Base-by-base conservation (phyloP, 2,797 vertebrate species). In the Oryzias dopingdopingensis region DNA sequence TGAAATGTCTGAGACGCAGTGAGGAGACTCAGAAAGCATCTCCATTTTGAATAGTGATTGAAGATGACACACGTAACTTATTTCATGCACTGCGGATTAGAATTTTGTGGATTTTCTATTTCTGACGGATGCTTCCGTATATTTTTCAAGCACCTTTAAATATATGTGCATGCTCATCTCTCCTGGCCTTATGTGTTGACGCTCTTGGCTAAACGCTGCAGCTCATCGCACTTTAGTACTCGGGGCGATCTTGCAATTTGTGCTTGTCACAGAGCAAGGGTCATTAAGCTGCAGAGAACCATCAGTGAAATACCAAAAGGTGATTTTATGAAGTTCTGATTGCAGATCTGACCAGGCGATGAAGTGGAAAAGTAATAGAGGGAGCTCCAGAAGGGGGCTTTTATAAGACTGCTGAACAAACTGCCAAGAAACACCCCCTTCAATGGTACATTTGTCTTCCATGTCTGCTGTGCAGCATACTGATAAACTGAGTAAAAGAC, bases 371-470 rank as follows among this genome's bases (percentile, higher is more conserved):
- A 14, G 26, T 22, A 13, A 17, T 8, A 10, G 12, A 8, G 24
- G 68, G 41, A 18, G 42, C 49, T 61, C 51, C 26, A 65, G 43
- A 54, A 69, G 47, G 47, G 47, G 52, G 26, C 44, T 72, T 54
- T 80, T 57, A 76, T 77, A 51, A 52, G 49, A 52, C 40, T 59
- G 55, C 74, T 66, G 24, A 54, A 68, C 62, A 67, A 70, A 72
- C 52, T 75, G 69, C 72, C 72, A 81, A 69, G 53, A 76, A 68
- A 47, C 42, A n/a, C 5, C 26, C 62, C 44, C 52, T 57, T 50
- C 51, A 14, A 23, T 55, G 46, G 29, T 40, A n/a, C 5, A 2
- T 26, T 66, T 63, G 45, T 56, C 37, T 66, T 20, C 18, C 24
- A 23, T 52, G 0, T 52, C 45, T 53, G 50, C 56, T 50, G 41